These are phyloP conservation scores for Synanthedon myopaeformis DNA, from an alignment of 2,888 invertebrate species.

Conservation along the genomic window DNA sequence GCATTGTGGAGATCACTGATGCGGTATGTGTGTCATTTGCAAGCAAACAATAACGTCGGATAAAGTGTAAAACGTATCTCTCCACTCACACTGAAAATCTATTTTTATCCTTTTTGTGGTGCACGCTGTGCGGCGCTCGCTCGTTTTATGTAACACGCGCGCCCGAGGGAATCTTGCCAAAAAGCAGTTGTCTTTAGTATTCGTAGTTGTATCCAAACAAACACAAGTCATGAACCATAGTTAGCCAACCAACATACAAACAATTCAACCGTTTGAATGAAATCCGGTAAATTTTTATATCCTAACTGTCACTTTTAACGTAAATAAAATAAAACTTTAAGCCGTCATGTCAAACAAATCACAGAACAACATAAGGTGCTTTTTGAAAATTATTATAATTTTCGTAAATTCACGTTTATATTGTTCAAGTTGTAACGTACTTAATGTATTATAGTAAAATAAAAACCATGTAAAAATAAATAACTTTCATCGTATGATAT, in stretches of 20 bases:
- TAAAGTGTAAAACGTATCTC: slow-evolving; percentile 25
- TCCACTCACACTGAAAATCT: slow-evolving; percentile 59
- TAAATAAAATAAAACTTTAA: background rate
- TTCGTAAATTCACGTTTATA: too few relatives aligned
- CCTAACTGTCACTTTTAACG: slow-evolving; percentile 30
- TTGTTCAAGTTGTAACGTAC: too few relatives aligned
- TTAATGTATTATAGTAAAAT: too few relatives aligned
- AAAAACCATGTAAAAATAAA: too few relatives aligned
- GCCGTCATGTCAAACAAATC: background rate
- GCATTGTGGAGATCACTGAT: slow-evolving; percentile 34
- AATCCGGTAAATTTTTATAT: slow-evolving; percentile 48
- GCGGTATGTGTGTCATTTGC: slow-evolving; percentile 58
- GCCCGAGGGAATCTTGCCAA: slow-evolving; percentile 65
- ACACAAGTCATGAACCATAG: too few relatives aligned
- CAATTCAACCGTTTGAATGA: slow-evolving; percentile 54
- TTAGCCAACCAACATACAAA: slow-evolving; percentile 22
- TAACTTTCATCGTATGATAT: too few relatives aligned
- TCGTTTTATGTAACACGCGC: slow-evolving; percentile 55
- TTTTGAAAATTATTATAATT: too few relatives aligned
- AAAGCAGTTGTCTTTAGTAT: slow-evolving; percentile 26
- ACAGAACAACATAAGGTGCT: too few relatives aligned
- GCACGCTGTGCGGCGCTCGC: slow-evolving; percentile 43
- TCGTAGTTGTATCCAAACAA: too few relatives aligned
- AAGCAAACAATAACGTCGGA: slow-evolving; percentile 65
- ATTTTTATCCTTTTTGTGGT: slow-evolving; percentile 61